Evolutionary conservation across 1,140 invertebrate genomes (phyloP), one percentile per base, ranked within the genome.

Genomic region (Drosophila pectinifera): DNA sequence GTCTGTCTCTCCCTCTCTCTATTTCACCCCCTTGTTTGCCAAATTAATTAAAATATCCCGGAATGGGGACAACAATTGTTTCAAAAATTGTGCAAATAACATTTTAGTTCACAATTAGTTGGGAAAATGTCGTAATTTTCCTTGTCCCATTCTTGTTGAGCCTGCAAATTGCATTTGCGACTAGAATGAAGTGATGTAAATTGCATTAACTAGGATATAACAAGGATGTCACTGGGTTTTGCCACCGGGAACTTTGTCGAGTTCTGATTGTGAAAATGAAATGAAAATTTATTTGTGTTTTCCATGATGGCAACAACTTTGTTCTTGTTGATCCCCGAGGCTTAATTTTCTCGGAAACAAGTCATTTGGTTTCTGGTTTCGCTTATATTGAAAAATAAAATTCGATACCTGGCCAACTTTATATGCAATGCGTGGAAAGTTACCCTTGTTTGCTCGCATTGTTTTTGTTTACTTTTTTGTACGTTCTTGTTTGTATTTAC

Each of bases 41-140:
- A 76, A 88, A 79, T 82, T 72, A 79, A 86, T 82, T 88, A 68
- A 82, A 75, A 55, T 51, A 53, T 82, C 45, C 69, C 28, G 28
- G 24, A 55, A 55, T 58, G 53, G 42, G 54, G 11, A 69, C 16
- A 24, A 51, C 31, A 69, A 45, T 68, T 54, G 73, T 42, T 74
- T 41, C 20, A 59, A 65, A 84, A 79, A 63, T 65, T 62, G 58
- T 65, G 59, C 45, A 82, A 79, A 82, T 76, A 58, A 75, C 41
- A 51, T 67, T 83, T 59, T 43, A 68, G 48, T 75, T 75, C 38
- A 49, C 70, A 75, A 58, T 65, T 59, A 63, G 42, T 63, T 67
- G 42, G 26, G 38, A 36, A 22, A 16, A 31, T 28, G 4, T 5
- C 14, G 18, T 31, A 34, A 31, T 34, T 51, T 39, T 14, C 18